Evolutionary conservation across 2,797 vertebrate species (phyloP).

Genomic region (Muscicapa striata): DNA sequence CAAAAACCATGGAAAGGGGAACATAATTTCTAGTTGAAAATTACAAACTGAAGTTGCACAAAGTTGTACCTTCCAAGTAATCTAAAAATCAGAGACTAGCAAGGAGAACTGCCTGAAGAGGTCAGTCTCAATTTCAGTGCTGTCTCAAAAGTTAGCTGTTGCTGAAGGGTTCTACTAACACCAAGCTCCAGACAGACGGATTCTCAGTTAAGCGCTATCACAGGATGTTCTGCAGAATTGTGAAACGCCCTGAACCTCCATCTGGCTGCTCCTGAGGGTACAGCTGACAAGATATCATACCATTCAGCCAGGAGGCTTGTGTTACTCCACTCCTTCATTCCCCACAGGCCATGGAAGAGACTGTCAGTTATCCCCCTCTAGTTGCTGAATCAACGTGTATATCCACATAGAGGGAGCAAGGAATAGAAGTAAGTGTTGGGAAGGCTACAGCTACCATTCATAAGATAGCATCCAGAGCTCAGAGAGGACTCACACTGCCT

Average conservation of each 20-base stretch:
- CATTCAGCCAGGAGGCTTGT: background rate
- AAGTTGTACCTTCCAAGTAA: background rate
- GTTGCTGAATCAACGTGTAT: accelerated
- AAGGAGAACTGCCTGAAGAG: background rate
- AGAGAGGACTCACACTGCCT: background rate
- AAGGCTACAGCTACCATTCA: background rate
- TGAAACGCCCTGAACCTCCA: background rate
- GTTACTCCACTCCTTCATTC: background rate
- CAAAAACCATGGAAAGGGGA: background rate
- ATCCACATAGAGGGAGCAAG: background rate
- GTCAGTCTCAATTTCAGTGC: background rate
- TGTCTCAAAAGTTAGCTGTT: background rate
- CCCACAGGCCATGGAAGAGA: background rate
- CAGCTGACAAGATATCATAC: background rate
- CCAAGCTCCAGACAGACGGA: background rate
- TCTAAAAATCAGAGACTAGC: background rate
- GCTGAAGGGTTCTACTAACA: background rate
- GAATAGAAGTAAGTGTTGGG: background rate
- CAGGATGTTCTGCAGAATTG: background rate
- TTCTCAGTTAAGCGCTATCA: background rate
- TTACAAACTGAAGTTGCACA: background rate
- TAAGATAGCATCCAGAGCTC: background rate
- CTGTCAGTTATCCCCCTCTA: background rate
- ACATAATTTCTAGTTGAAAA: background rate
- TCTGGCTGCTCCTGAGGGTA: background rate